Base-by-base conservation (phyloP, 2,797 vertebrate genomes). In the Pseudochirops cupreus region DNA sequence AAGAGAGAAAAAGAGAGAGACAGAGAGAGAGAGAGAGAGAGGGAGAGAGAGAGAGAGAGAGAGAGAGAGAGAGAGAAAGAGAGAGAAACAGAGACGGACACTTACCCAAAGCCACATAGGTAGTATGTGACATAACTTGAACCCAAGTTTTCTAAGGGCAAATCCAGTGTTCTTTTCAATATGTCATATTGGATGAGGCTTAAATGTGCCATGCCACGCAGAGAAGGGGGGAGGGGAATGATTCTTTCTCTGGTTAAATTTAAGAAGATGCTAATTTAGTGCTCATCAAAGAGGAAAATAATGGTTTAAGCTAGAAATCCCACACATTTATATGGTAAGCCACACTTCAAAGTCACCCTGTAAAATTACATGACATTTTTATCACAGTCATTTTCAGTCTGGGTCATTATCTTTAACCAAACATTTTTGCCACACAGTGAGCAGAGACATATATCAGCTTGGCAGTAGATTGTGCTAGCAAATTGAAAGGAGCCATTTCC, bases 321-420 rank as follows among this genome's bases (percentile, higher is more conserved):
- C 89, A 56, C 87, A 95, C 97, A 97, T 97, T 97, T 97, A 91
- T 94, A 97, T 96, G 97, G 95, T 82, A 97, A 97, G 94, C 91
- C 82, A 96, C 91, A 96, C 95, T 97, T 97, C 97, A 98, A 98
- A 98, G 97, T 97, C 98, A 98, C 96, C 97, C 96, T 97, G 96
- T 94, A 96, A 98, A 98, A 97, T 98, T 97, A 97, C 97, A 96
- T 97, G 98, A 98, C 96, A 96, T 96, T 98, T 97, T 98, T 97
- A 98, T 97, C 98, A 98, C 96, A 97, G 96, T 97, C 96, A 96
- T 98, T 98, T 97, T 97, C 96, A 96, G 92, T 59, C 95, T 92
- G 91, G 95, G 96, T 97, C 97, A 98, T 98, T 98, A 98, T 97
- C 97, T 98, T 97, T 97, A 97, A 96, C 97, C 96, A 98, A 98